Conservation (phyloP, 2,797 vertebrate genomes). For the Okamejei kenojei region DNA sequence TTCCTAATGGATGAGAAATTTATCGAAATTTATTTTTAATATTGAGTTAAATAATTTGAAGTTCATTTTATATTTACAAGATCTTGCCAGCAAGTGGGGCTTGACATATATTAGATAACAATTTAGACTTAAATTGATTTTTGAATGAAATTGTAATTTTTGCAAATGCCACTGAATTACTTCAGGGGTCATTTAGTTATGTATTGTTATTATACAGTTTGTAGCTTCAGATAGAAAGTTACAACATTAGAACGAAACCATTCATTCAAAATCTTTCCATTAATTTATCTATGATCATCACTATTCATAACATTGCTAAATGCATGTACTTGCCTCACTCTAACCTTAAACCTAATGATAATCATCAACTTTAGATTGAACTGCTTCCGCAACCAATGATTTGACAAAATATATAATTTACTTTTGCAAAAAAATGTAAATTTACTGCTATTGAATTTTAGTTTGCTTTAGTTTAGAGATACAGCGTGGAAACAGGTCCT, state of each 20-base stretch:
- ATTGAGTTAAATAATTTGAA: conserved; percentile 25
- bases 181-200: neutral
- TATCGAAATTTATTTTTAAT: conserved; percentile 36
- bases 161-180: conserved; percentile 1
- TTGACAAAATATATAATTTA: neutral
- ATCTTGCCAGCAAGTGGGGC: neutral
- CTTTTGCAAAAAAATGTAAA: neutral
- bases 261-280: neutral
- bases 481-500: too few relatives aligned
- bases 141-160: conserved; percentile 24
- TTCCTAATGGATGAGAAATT: conserved; percentile 24
- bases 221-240: neutral
- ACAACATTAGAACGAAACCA: neutral
- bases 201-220: conserved; percentile 2
- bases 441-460: neutral
- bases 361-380: neutral
- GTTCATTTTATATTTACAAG: conserved; percentile 17
- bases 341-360: neutral
- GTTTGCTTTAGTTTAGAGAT: too few relatives aligned
- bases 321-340: neutral
- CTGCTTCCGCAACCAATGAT: neutral
- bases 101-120: conserved; percentile 16
- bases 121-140: conserved; percentile 11
- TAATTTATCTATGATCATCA: neutral
- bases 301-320: neutral